phyloP scores from a whole-genome alignment of 1,140 invertebrate species.

The Andricus grossulariae region DNA sequence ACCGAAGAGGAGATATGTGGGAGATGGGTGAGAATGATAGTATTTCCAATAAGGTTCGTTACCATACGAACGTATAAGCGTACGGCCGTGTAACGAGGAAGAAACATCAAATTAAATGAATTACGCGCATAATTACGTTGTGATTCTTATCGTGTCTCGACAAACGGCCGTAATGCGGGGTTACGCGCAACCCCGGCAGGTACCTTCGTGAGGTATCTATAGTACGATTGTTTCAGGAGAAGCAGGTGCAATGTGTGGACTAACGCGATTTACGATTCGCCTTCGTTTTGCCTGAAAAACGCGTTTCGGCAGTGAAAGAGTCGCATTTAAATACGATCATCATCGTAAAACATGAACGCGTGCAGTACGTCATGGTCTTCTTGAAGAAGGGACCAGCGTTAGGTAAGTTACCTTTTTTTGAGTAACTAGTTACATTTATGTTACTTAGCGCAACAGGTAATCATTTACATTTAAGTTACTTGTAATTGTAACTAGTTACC shows the following conservation, averaged over 20 bases:
- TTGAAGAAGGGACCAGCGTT: too few relatives aligned
- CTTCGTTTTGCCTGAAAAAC: slow-evolving; percentile 18
- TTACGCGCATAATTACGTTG: slow-evolving; percentile 54
- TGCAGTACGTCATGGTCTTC: background rate
- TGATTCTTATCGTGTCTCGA: slow-evolving; percentile 52
- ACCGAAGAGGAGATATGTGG: background rate
- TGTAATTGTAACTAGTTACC: too few relatives aligned
- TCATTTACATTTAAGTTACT: too few relatives aligned
- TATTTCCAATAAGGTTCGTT: slow-evolving; percentile 27
- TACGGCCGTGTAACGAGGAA: slow-evolving; percentile 22
- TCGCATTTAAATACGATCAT: slow-evolving; percentile 19
- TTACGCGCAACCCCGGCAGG: slow-evolving; percentile 43
- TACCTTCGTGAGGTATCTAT: background rate
- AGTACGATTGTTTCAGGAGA: slow-evolving; percentile 9
- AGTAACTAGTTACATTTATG: too few relatives aligned
- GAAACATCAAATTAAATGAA: slow-evolving; percentile 52
- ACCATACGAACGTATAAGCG: slow-evolving; percentile 23
- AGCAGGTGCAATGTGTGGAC: slow-evolving; percentile 6
- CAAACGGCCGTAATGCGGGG: slow-evolving; percentile 51
- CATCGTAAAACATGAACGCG: slow-evolving; percentile 13
- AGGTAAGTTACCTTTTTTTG: too few relatives aligned
- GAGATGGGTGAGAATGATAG: slow-evolving; percentile 25
- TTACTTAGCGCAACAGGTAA: too few relatives aligned
- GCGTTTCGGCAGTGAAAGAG: slow-evolving; percentile 7
- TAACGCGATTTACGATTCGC: slow-evolving; percentile 11